Evolutionary conservation across 1,140 invertebrate genomes (phyloP), one percentile per base, ranked within the genome.

Genomic region (Drosophila obscura): DNA sequence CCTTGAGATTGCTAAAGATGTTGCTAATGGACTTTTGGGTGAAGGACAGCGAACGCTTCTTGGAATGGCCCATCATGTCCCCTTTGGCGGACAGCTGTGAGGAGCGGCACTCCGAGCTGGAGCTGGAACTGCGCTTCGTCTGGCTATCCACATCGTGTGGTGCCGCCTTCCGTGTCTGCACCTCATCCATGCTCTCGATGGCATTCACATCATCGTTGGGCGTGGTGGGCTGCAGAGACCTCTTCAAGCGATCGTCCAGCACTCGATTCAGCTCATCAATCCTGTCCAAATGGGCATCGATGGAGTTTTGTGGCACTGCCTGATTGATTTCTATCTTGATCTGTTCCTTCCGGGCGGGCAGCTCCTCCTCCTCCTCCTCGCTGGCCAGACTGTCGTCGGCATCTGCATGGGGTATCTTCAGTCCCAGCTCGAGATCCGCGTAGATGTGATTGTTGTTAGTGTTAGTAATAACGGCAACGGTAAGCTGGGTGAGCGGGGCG

Each of bases 381-480:
- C 81, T 87, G 5, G 39, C 56, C 13, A 66, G 62, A 66, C 65
- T 79, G 16, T 13, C 35, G 0, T 13, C 35, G 0, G 16, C 56
- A 28, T 51, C 63, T 7, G 22, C 48, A 26, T 61, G 22, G 4
- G 43, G 22, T 13, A 58, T 61, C 26, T 19, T 28, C 4, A 8
- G 15, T 2, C 5, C 66, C 26, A 90, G 31, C 48, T 92, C 91
- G 50, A 91, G 59, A 44, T 91, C 90, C 28, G 90, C 76, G 39
- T 92, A 92, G 16, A 92, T 91, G 56, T 92, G 85, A 67, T 82
- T 91, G 69, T 82, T 90, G 64, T 88, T 90, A 68, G 80, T 88
- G 64, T 84, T 89, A 89, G 85, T 87, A 73, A 67, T 58, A 48
- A 68, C 77, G 63, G 76, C 48, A 39, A 45, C 53, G 16, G 58